Evolutionary conservation across 2,888 invertebrate genomes (phyloP).

Genomic region (Furcula furcula): DNA sequence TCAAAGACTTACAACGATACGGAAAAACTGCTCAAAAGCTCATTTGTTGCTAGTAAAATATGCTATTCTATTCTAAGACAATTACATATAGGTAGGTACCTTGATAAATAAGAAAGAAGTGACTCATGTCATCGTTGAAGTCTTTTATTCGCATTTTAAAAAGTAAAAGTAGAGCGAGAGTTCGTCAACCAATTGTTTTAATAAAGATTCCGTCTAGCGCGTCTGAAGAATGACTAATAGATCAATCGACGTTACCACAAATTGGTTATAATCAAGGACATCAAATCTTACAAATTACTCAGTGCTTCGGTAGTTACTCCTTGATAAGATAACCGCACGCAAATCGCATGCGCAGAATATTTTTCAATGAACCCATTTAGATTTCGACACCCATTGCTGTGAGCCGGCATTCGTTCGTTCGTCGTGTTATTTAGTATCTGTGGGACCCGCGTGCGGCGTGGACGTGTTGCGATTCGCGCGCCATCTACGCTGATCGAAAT

Average conservation of each 20-base stretch:
- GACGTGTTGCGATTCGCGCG: slow-evolving; percentile 55
- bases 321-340: slow-evolving; percentile 45
- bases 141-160: neutral
- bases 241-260: slow-evolving; percentile 9
- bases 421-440: slow-evolving; percentile 62
- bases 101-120: no score
- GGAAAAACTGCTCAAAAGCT: no score
- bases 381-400: slow-evolving; percentile 44
- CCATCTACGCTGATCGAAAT: slow-evolving; percentile 61
- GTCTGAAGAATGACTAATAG: neutral
- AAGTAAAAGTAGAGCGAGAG: neutral
- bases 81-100: no score
- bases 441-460: slow-evolving; percentile 52
- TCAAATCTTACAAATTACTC: slow-evolving; percentile 3
- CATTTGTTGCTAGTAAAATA: no score
- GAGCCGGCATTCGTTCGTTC: no score
- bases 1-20: no score
- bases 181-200: neutral
- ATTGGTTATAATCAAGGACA: slow-evolving; percentile 4
- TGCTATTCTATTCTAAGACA: no score
- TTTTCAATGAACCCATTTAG: slow-evolving; percentile 62
- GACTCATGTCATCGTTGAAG: slow-evolving; percentile 1
- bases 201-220: neutral
- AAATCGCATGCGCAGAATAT: slow-evolving; percentile 52
- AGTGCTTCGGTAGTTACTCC: slow-evolving; percentile 9